Conservation (phyloP, 2,888 invertebrate species). For the Yponomeuta cagnagella region DNA sequence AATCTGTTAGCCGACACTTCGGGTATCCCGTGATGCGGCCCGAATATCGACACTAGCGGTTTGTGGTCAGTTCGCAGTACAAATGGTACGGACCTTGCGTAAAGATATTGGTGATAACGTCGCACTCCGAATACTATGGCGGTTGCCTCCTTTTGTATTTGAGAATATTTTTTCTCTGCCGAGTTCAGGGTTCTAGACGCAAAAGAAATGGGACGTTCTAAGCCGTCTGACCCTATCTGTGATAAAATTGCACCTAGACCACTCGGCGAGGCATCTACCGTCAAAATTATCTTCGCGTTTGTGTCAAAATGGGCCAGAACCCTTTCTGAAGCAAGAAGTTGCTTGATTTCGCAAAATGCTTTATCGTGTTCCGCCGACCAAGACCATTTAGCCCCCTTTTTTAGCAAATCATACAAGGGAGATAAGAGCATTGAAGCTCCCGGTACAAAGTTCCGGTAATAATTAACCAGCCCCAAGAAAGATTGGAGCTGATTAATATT, state of each 20-base stretch:
- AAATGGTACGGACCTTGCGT: conserved; percentile 25
- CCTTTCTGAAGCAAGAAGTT: no score
- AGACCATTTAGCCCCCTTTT: no score
- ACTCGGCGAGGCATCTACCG: conserved; percentile 2
- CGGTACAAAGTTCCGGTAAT: no score
- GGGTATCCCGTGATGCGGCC: conserved; percentile 26
- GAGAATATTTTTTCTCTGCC: conserved; percentile 26
- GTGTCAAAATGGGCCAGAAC: no score
- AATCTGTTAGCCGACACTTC: conserved; percentile 27
- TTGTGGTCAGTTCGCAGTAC: conserved; percentile 27
- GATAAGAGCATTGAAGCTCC: no score
- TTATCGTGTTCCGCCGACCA: no score
- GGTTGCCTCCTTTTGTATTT: conserved; percentile 30
- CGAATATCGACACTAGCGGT: conserved; percentile 29
- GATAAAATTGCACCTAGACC: conserved; percentile 9
- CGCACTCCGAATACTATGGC: conserved; percentile 28
- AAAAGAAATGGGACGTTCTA: conserved; percentile 18
- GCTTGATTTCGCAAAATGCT: no score
- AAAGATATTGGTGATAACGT: conserved; percentile 27
- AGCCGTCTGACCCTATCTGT: not conserved
- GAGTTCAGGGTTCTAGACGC: conserved; percentile 23
- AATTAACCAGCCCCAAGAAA: no score
- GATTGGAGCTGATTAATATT: no score
- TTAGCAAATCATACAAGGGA: no score
- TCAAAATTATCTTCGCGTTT: not conserved